These are phyloP conservation scores for Steatornis caripensis DNA, from an alignment of 2,113 vertebrate genomes.

Conservation along the genomic window DNA sequence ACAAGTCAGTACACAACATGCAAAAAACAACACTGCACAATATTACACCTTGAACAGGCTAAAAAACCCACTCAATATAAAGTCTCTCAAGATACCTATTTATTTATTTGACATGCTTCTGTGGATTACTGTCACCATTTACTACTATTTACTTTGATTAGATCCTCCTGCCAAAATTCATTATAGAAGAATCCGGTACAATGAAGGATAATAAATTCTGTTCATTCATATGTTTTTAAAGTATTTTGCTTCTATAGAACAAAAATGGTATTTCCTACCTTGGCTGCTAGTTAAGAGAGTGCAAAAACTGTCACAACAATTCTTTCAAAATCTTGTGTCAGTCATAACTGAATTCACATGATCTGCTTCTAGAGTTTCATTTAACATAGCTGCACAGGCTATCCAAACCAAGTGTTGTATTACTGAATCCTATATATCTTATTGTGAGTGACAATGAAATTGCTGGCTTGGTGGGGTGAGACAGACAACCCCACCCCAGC, in stretches of 20 bases:
- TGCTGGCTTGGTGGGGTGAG: neutral
- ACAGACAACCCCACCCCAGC: neutral
- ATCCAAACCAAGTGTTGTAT: neutral
- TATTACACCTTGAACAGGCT: neutral
- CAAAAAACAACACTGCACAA: neutral
- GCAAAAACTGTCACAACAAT: neutral
- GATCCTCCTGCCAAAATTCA: conserved; percentile 56
- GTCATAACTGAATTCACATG: neutral
- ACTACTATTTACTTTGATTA: conserved; percentile 57
- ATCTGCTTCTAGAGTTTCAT: neutral
- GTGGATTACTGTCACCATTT: conserved; percentile 34
- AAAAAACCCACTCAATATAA: neutral
- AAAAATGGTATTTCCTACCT: neutral
- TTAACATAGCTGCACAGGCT: neutral
- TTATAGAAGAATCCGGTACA: conserved; percentile 45
- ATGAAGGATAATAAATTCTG: conserved; percentile 55
- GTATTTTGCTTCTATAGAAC: conserved; percentile 22
- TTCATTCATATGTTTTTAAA: conserved; percentile 50
- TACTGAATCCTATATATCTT: neutral
- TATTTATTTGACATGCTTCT: conserved; percentile 22
- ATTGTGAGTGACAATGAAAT: neutral
- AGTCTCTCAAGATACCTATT: neutral
- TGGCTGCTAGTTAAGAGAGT: neutral
- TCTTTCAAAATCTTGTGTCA: neutral
- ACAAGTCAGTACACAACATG: neutral